phyloP scores from a whole-genome alignment of 2,797 vertebrate species.

The Prionace glauca region DNA sequence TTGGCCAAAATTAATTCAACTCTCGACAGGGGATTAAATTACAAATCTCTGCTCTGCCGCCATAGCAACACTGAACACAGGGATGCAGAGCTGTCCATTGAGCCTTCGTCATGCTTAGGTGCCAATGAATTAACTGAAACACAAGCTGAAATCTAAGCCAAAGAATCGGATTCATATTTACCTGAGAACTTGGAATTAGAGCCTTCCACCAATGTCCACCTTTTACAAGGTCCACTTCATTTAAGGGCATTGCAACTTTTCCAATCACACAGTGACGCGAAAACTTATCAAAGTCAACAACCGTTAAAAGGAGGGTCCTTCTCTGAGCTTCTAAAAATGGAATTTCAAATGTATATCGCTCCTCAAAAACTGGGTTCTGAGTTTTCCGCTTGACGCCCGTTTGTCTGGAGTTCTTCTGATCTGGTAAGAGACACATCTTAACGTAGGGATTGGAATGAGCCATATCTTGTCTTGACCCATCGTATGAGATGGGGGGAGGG shows the following conservation, averaged over 20 bases:
- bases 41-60: background rate
- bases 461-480: conserved; percentile 70
- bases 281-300: conserved; percentile 84
- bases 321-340: conserved; percentile 80
- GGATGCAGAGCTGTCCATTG: too few relatives aligned
- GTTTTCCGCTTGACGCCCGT: conserved; percentile 84
- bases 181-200: conserved; percentile 79
- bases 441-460: conserved; percentile 81
- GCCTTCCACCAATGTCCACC: conserved; percentile 90
- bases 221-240: conserved; percentile 79
- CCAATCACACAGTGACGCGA: conserved; percentile 81
- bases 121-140: background rate
- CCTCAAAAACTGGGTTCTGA: conserved; percentile 78
- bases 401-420: conserved; percentile 86
- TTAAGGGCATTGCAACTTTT: conserved; percentile 71
- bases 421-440: conserved; percentile 78
- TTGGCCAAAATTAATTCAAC: background rate
- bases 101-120: background rate
- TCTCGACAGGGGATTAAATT: background rate
- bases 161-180: conserved; percentile 47
- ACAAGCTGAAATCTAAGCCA: background rate
- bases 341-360: conserved; percentile 79
- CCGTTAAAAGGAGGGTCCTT: conserved; percentile 74
- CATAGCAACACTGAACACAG: background rate
- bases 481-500: conserved; percentile 67